phyloP scores from a whole-genome alignment of 1,140 invertebrate genomes.

The Hypothenemus hampei region DNA sequence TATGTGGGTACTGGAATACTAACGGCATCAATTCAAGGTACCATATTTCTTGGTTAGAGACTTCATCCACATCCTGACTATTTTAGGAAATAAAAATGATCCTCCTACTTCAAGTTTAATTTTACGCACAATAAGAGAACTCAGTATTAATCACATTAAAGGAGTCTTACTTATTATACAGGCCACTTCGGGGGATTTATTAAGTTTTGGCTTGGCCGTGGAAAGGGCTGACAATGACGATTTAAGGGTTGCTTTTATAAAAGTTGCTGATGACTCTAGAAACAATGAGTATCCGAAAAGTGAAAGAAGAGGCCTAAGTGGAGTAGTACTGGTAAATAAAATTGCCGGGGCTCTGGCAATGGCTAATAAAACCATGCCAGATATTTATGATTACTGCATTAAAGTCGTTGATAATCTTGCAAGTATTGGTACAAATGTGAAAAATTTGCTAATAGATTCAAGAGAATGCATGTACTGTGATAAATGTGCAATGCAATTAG shows the following conservation, averaged over 20 bases:
- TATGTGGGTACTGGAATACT: constrained; percentile 67
- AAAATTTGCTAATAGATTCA: not conserved
- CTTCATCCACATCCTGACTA: not conserved
- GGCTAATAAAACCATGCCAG: constrained; percentile 49
- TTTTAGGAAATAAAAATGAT: constrained; percentile 43
- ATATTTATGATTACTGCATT: constrained; percentile 43
- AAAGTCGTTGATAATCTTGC: constrained; percentile 36
- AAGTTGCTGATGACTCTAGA: constrained; percentile 34
- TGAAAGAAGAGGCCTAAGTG: constrained; percentile 49
- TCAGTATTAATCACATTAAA: constrained; percentile 39
- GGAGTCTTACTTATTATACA: constrained; percentile 41
- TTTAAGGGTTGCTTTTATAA: constrained; percentile 33
- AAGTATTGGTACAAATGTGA: constrained; percentile 25
- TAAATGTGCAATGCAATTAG: not conserved
- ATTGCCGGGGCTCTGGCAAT: constrained; percentile 66
- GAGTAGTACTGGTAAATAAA: constrained; percentile 58
- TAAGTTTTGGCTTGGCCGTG: constrained; percentile 43
- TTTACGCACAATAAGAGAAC: constrained; percentile 50
- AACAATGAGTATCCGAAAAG: constrained; percentile 21
- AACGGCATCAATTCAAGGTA: constrained; percentile 60
- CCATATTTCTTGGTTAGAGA: not conserved
- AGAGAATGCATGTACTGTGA: constrained; percentile 15
- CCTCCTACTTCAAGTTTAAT: constrained; percentile 49
- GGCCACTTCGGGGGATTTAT: constrained; percentile 33
- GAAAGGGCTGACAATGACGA: constrained; percentile 39